Conservation (phyloP, 2,797 vertebrate genomes). For the Gallinago solitaria region DNA sequence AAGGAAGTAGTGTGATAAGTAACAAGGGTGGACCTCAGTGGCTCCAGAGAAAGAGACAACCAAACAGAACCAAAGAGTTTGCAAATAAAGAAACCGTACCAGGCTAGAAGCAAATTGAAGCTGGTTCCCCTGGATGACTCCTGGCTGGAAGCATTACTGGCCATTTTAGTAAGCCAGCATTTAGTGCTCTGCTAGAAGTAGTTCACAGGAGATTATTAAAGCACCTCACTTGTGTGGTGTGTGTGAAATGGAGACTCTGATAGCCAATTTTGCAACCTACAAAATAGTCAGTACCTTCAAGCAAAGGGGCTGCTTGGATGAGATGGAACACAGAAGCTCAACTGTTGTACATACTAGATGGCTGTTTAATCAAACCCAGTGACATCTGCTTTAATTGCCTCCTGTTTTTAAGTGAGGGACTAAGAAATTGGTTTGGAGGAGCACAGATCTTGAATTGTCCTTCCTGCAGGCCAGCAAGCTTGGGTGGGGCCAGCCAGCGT, state of each 20-base stretch:
- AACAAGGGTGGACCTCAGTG: not conserved
- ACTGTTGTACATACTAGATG: fast-evolving
- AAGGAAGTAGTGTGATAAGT: not conserved
- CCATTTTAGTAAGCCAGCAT: not conserved
- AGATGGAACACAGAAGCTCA: not conserved
- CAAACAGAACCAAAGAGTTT: not conserved
- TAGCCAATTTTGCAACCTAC: not conserved
- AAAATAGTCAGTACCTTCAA: not conserved
- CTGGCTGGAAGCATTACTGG: not conserved
- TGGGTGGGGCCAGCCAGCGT: not conserved
- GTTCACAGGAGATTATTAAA: not conserved
- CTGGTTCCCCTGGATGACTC: not conserved
- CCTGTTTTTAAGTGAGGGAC: not conserved
- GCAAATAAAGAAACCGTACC: not conserved
- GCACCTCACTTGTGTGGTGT: not conserved
- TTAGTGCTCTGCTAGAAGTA: not conserved
- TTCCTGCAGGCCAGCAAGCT: not conserved
- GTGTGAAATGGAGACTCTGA: not conserved
- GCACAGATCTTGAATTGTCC: not conserved
- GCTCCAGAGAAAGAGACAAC: not conserved
- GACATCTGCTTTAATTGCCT: not conserved
- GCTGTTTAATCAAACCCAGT: not conserved
- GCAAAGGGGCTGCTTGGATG: not conserved
- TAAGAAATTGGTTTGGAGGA: not conserved
- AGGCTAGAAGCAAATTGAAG: not conserved